These are phyloP conservation scores for Merops nubicus DNA, from an alignment of 2,113 vertebrate species.

Conservation along the genomic window DNA sequence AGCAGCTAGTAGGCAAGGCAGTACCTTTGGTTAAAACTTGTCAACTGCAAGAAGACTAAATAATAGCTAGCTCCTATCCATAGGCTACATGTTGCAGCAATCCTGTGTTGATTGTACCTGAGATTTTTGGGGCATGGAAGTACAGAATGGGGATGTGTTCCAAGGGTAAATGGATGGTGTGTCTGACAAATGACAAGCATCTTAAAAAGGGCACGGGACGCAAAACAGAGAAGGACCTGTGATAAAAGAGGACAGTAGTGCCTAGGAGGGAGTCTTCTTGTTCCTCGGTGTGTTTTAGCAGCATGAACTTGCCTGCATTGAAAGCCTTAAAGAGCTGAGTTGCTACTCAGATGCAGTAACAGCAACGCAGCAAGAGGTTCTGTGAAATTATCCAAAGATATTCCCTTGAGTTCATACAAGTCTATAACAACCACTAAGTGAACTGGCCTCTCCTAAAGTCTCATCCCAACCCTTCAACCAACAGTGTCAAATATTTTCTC, in stretches of 20 bases:
- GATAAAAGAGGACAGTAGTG: background rate
- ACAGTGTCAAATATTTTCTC: background rate
- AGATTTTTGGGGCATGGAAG: background rate
- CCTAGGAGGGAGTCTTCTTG: background rate
- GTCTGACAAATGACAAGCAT: background rate
- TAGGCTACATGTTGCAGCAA: background rate
- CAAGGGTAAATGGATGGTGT: background rate
- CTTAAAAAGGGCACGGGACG: too few relatives aligned
- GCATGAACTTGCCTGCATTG: background rate
- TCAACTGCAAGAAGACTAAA: background rate
- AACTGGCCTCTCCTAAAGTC: background rate
- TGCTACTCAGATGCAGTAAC: background rate
- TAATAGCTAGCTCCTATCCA: too few relatives aligned
- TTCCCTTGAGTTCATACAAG: background rate
- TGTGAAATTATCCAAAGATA: background rate
- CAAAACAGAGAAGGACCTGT: background rate
- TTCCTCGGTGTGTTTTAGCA: accelerated
- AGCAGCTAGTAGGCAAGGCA: background rate
- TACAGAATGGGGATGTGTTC: background rate
- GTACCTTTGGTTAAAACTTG: background rate
- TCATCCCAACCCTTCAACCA: background rate
- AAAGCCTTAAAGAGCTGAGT: too few relatives aligned
- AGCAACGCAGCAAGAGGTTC: background rate
- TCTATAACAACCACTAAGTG: background rate
- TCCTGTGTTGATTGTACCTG: accelerated